These are phyloP conservation scores for Kryptolebias marmoratus DNA, from an alignment of 2,113 vertebrate species.

Conservation along the genomic window DNA sequence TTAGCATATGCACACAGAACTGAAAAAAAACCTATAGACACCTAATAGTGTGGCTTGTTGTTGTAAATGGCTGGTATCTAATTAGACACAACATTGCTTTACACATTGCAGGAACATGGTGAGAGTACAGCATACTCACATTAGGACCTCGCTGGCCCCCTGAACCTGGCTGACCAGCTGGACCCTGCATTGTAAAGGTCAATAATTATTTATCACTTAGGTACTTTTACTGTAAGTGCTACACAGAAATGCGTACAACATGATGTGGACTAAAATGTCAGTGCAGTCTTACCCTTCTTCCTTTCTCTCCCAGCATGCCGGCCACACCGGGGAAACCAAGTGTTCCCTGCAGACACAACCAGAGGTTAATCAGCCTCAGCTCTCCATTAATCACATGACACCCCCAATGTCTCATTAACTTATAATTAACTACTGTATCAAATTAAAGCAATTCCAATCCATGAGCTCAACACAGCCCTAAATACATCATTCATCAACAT, in stretches of 20 bases:
- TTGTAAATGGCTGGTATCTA: constrained; percentile 19
- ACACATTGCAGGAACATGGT: not conserved
- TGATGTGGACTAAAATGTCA: constrained; percentile 18
- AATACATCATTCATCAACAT: constrained; percentile 74
- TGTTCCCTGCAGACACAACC: constrained; percentile 83
- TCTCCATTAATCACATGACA: constrained; percentile 70
- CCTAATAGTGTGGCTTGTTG: constrained; percentile 14
- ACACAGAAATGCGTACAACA: not conserved
- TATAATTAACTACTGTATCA: constrained; percentile 78
- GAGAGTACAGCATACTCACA: constrained; percentile 76
- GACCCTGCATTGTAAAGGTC: constrained; percentile 80
- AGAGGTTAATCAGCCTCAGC: constrained; percentile 74
- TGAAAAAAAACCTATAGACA: constrained; percentile 34
- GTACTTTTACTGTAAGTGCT: constrained; percentile 6
- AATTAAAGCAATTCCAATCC: constrained; percentile 79
- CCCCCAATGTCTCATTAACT: constrained; percentile 71
- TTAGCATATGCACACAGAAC: constrained; percentile 39
- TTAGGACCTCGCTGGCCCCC: constrained; percentile 86
- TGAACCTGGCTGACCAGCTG: constrained; percentile 84
- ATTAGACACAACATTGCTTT: constrained; percentile 17
- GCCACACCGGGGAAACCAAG: constrained; percentile 83
- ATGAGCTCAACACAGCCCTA: constrained; percentile 68
- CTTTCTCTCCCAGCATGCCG: constrained; percentile 88
- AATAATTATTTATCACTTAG: constrained; percentile 18
- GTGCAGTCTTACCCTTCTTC: constrained; percentile 86